Evolutionary conservation across 2,797 vertebrate genomes (phyloP).

Genomic region (Pseudotriccus pelzelni): DNA sequence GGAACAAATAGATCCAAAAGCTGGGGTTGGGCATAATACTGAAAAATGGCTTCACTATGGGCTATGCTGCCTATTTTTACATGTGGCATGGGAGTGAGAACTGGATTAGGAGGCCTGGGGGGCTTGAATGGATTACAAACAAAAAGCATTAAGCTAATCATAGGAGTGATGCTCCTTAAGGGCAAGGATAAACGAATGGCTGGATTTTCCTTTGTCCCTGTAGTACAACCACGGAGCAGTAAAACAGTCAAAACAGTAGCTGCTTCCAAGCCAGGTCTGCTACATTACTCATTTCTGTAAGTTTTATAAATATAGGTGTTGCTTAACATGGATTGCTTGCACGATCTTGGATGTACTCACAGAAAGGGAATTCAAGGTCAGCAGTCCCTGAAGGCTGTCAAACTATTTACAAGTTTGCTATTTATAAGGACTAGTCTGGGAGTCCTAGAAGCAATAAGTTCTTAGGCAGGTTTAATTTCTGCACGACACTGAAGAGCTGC

Average conservation of each 20-base stretch:
- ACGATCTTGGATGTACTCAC: slow-evolving; percentile 35
- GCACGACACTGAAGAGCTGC: neutral
- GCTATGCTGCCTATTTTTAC: neutral
- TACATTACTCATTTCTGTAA: slow-evolving; percentile 57
- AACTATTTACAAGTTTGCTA: slow-evolving; percentile 72
- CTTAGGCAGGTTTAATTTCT: slow-evolving; percentile 65
- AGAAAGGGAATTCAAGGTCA: slow-evolving; percentile 69
- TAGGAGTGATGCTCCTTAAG: neutral
- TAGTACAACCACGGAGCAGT: neutral
- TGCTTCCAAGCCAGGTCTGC: slow-evolving; percentile 37
- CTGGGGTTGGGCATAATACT: neutral
- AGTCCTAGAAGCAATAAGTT: slow-evolving; percentile 62
- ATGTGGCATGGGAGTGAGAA: neutral
- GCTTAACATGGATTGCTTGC: slow-evolving; percentile 42
- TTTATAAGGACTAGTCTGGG: slow-evolving; percentile 71
- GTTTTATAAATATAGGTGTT: slow-evolving; percentile 63
- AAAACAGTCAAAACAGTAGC: slow-evolving; percentile 19
- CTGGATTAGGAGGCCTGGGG: neutral
- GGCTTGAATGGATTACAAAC: neutral
- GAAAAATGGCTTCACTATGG: neutral
- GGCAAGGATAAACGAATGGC: neutral
- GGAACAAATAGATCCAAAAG: slow-evolving; percentile 3
- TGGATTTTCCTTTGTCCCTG: neutral
- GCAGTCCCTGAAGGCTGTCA: slow-evolving; percentile 59
- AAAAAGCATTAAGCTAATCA: slow-evolving; percentile 33